Evolutionary conservation across 2,888 invertebrate genomes (phyloP), one percentile per base, ranked within the genome.

Genomic region (Drosophila quinaria): DNA sequence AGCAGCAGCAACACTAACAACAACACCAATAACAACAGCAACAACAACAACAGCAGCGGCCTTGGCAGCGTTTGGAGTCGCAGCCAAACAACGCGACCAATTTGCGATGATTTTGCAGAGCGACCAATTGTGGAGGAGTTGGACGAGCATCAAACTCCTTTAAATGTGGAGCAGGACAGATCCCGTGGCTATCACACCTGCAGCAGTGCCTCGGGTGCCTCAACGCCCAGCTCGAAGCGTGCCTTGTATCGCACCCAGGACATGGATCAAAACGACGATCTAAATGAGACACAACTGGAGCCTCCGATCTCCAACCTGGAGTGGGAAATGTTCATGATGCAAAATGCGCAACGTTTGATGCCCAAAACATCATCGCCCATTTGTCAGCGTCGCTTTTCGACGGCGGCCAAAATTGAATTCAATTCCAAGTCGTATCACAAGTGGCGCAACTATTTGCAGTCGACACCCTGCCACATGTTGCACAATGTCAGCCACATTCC

Each of bases 281-380:
- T 5, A 5, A 6, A 25, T 25, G 25, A 25, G 5, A 25, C 25
- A 25, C 25, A 25, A 25, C 25, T 25, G 1, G 25, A 25, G 5
- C 25, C 25, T 1, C 25, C 25, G 1, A 1, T 25, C 25, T 25
- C 25, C 25, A 82, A 92, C 56, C 76, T 92, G n/a, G 89, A 91
- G 70, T 92, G 92, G 92, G 92, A 92, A 76, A 91, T 92, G 89
- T 89, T 87, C 49, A 91, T 92, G 92, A 89, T 92, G 87, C 81
- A 81, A 44, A 80, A 73, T n/a, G 75, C 90, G 1, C 81, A 70
- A 25, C 73, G 80, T 22, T 70, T 92, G 0, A 92, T 92, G 89
- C 85, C 89, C 4, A 91, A 91, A 61, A 92, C 90, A 13, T 92
- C 92, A 1, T 91, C 92, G 3, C 92, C 92, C 3, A 73, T 90